Evolutionary conservation across 2,113 vertebrate species (phyloP).

Genomic region (Rhinolophus sinicus): DNA sequence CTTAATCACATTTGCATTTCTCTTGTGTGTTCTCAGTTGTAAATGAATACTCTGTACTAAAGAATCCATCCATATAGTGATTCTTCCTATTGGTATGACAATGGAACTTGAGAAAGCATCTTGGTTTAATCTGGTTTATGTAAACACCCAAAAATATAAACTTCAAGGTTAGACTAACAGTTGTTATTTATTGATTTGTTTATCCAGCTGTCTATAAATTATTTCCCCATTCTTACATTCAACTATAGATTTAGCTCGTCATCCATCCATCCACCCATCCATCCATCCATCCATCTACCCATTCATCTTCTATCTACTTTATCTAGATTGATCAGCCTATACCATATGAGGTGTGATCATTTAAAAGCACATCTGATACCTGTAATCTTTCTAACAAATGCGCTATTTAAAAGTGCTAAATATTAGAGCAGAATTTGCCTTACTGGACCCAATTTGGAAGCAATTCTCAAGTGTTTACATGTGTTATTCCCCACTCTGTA

Average conservation of each 20-base stretch:
- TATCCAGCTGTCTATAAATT: not conserved
- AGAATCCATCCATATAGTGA: not conserved
- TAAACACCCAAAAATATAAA: not conserved
- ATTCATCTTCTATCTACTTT: not conserved
- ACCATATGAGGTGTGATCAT: too few species aligned
- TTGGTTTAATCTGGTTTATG: slow-evolving; percentile 25
- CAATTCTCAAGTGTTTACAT: not conserved
- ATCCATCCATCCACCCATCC: not conserved
- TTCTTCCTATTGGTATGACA: not conserved
- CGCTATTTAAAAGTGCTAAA: not conserved
- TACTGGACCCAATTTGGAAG: not conserved
- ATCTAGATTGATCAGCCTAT: not conserved
- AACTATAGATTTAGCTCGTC: not conserved
- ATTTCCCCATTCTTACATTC: not conserved
- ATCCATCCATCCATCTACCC: not conserved
- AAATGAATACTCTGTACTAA: slow-evolving; percentile 27
- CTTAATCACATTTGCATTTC: slow-evolving; percentile 69
- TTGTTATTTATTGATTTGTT: not conserved
- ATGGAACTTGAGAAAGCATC: not conserved
- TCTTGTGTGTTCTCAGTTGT: slow-evolving; percentile 44
- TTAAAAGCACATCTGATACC: not conserved
- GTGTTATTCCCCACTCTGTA: not conserved
- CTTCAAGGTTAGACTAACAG: not conserved
- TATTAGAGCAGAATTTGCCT: not conserved
- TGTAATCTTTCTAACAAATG: not conserved